These are phyloP conservation scores for Limnothrissa miodon DNA, from an alignment of 2,113 vertebrate genomes.

Conservation along the genomic window DNA sequence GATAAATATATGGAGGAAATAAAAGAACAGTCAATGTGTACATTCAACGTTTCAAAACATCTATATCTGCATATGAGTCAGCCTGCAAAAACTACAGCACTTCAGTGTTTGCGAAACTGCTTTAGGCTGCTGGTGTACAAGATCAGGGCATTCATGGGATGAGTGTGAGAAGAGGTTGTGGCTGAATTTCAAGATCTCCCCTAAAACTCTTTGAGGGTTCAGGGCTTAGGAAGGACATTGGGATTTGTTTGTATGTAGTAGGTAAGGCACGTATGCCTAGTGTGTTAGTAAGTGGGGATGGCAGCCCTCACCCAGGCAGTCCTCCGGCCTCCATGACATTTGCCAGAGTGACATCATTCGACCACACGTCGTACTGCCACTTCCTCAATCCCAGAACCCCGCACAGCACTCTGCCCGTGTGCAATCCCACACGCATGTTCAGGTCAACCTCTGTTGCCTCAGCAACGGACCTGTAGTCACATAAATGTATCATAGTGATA, in stretches of 20 bases:
- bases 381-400: conserved; percentile 96
- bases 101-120: too few species aligned
- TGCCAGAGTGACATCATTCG: conserved; percentile 94
- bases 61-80: too few species aligned
- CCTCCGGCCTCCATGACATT: conserved; percentile 98
- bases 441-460: conserved; percentile 97
- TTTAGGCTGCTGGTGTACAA: too few species aligned
- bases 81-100: too few species aligned
- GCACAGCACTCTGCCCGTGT: conserved; percentile 94
- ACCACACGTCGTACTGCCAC: conserved; percentile 99
- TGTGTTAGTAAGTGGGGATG: background rate
- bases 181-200: too few species aligned
- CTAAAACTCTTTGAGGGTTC: too few species aligned
- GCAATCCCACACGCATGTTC: conserved; percentile 97
- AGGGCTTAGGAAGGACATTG: too few species aligned
- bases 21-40: too few species aligned
- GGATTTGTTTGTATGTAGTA: background rate
- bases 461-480: conserved; percentile 84
- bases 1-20: too few species aligned
- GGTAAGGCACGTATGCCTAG: conserved; percentile 3
- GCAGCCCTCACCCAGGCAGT: conserved; percentile 86
- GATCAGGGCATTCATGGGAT: too few species aligned
- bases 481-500: conserved; percentile 16
- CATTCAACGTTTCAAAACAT: too few species aligned
- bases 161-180: too few species aligned